Percentiles rank a stretch among this genome's conserved stretches.
Evolutionary conservation across 2,888 invertebrate genomes (phyloP).

Genomic region (Synergus umbraculus): DNA sequence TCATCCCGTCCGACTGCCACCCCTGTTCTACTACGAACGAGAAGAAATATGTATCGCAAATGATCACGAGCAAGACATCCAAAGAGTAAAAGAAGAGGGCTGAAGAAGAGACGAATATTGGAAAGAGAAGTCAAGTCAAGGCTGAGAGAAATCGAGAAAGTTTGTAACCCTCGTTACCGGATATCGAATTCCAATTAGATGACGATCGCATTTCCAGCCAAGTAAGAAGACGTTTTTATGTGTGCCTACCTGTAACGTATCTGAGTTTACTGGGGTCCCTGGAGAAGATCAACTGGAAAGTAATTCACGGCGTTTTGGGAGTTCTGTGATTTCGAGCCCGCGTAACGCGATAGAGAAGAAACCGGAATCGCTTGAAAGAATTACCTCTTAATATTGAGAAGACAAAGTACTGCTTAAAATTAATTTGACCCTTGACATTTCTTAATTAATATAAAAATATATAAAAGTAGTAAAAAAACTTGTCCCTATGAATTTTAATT

Average conservation of each 20-base stretch:
- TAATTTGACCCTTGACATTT: too few species aligned
- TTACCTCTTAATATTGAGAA: neutral
- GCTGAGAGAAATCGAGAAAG: slow-evolving; percentile 66
- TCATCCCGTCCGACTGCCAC: slow-evolving; percentile 62
- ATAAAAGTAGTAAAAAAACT: too few species aligned
- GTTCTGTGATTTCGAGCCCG: slow-evolving; percentile 63
- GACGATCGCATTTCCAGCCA: slow-evolving; percentile 72
- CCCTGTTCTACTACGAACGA: slow-evolving; percentile 42
- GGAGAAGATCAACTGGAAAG: slow-evolving; percentile 70
- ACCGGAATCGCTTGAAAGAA: slow-evolving; percentile 42
- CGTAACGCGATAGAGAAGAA: slow-evolving; percentile 14
- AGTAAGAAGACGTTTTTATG: slow-evolving; percentile 62
- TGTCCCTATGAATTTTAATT: too few species aligned
- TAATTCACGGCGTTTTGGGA: slow-evolving; percentile 72
- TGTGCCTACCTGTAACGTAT: slow-evolving; percentile 61
- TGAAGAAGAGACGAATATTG: slow-evolving; percentile 43
- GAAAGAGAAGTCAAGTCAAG: slow-evolving; percentile 45
- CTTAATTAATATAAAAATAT: too few species aligned
- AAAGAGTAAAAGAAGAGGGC: slow-evolving; percentile 19
- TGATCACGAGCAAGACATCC: slow-evolving; percentile 43
- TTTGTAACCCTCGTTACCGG: slow-evolving; percentile 74
- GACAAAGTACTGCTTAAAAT: neutral
- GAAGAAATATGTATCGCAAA: slow-evolving; percentile 21
- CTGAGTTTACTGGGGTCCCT: slow-evolving; percentile 57
- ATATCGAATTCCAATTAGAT: slow-evolving; percentile 76